Conservation (phyloP, 2,888 invertebrate genomes). For the Leptinotarsa tumamoca region DNA sequence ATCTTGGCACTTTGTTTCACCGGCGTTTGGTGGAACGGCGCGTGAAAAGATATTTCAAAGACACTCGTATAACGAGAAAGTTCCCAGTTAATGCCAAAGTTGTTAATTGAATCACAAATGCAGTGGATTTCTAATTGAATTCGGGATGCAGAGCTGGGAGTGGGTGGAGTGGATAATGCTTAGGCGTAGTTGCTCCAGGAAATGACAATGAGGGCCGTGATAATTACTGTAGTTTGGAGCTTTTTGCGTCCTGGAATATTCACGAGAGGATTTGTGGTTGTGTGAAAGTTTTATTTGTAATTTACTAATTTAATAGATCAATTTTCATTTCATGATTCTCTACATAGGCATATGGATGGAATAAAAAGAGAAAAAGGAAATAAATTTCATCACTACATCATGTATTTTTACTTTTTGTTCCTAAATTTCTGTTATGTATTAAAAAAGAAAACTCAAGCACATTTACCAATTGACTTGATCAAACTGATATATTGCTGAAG, state of each 20-base stretch:
- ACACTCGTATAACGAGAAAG: conserved; percentile 23
- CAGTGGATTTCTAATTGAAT: conserved; percentile 22
- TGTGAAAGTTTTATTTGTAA: not conserved
- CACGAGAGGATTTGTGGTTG: not conserved
- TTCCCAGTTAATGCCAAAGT: conserved; percentile 22
- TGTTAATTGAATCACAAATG: conserved; percentile 30
- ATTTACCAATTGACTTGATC: too few species aligned
- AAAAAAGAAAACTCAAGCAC: too few species aligned
- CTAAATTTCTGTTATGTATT: too few species aligned
- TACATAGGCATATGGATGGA: too few species aligned
- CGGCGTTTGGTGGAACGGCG: conserved; percentile 14
- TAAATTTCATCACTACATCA: too few species aligned
- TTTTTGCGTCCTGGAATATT: not conserved
- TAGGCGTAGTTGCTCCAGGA: conserved; percentile 23
- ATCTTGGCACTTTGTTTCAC: conserved; percentile 39
- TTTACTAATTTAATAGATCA: too few species aligned
- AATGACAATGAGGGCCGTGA: not conserved
- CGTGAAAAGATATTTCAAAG: conserved; percentile 30
- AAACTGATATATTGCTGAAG: too few species aligned
- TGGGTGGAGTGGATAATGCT: conserved; percentile 25
- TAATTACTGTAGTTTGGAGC: conserved; percentile 3
- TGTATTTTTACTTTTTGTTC: too few species aligned
- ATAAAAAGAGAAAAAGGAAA: too few species aligned
- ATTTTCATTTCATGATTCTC: too few species aligned
- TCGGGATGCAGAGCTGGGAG: conserved; percentile 9